Conservation (phyloP, 1,140 invertebrate species). For the Galleria mellonella region DNA sequence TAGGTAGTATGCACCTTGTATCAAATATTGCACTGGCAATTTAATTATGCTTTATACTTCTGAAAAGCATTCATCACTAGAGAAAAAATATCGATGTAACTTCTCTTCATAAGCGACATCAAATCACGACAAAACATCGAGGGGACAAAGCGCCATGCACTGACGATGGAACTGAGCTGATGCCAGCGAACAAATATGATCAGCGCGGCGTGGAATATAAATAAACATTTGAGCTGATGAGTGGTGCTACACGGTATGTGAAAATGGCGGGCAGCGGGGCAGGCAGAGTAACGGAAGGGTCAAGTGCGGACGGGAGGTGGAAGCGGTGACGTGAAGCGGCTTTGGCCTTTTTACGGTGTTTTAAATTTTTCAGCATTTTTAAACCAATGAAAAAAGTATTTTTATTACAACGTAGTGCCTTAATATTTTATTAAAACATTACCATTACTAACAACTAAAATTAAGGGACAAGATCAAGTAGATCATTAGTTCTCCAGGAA, state of each 20-base stretch:
- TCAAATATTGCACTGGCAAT: too few species aligned
- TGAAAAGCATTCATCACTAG: too few species aligned
- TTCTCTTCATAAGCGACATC: conserved; percentile 23
- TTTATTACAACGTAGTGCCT: too few species aligned
- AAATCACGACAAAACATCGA: conserved; percentile 41
- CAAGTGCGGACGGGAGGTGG: conserved; percentile 25
- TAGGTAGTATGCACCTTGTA: too few species aligned
- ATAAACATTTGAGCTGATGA: conserved; percentile 38
- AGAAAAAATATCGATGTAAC: neutral
- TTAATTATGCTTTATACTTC: too few species aligned
- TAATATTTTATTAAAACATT: too few species aligned
- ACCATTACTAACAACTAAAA: too few species aligned
- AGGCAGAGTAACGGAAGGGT: conserved; percentile 9
- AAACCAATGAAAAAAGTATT: neutral
- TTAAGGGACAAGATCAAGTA: too few species aligned
- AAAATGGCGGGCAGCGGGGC: conserved; percentile 19
- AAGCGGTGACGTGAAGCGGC: conserved; percentile 42
- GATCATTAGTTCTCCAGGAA: too few species aligned
- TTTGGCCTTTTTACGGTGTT: conserved; percentile 24
- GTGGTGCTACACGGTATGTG: conserved; percentile 61
- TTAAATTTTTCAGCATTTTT: conserved; percentile 13
- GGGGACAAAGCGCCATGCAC: conserved; percentile 51
- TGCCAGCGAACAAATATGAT: conserved; percentile 17
- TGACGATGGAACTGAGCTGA: conserved; percentile 18
- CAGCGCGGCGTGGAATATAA: conserved; percentile 12